Evolutionary conservation across 92 coral and sea anemone genomes (phyloP), one percentile per base, ranked within the genome.

Genomic region (Porites rus): DNA sequence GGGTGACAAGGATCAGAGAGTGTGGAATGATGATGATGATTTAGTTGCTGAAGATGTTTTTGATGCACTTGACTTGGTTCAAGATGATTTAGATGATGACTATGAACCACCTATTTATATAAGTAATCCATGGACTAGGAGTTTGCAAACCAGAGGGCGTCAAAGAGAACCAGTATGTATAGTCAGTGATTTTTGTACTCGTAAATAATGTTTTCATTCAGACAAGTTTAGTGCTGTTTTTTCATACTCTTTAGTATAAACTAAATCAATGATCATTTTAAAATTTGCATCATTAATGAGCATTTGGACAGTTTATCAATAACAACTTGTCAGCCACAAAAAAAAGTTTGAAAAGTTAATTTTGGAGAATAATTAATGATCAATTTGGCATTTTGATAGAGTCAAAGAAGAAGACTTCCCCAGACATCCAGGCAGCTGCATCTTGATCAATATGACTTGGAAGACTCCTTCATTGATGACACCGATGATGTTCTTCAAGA

Each of bases 1-100:
- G 13, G 90, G 93, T 51, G 99, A 97, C 88, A 86, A 77, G 63
- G 98, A 97, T 78, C 97, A 95, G 74, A 87, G 98, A 43, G 96
- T 88, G 17, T 90, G 92, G 94, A 81, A 92, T 69, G 99, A 95
- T 90, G 99, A 95, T 31, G 98, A 93, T 8, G 94, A 89, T 16
- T 76, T 89, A 59, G 88, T 91, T 51, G 75, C 84, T 7, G 98
- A 91, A 7, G 98, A 94, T 61, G 18, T 92, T 51, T 78, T 78
- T 19, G 80, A 64, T 8, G 91, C 88, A 38, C 65, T 90, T 54
- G 88, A 86, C 65, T 90, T 75, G 7, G 81, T 88, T 56, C 17
- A 54, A 18, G 67, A 92, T 88, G 96, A 96, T 61, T 68, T 89
- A 54, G 95, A 94, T 54, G 93, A 86, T 82, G 95, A 94, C 82